phyloP scores from a whole-genome alignment of 2,888 invertebrate genomes.

The Oscheius sp. region DNA sequence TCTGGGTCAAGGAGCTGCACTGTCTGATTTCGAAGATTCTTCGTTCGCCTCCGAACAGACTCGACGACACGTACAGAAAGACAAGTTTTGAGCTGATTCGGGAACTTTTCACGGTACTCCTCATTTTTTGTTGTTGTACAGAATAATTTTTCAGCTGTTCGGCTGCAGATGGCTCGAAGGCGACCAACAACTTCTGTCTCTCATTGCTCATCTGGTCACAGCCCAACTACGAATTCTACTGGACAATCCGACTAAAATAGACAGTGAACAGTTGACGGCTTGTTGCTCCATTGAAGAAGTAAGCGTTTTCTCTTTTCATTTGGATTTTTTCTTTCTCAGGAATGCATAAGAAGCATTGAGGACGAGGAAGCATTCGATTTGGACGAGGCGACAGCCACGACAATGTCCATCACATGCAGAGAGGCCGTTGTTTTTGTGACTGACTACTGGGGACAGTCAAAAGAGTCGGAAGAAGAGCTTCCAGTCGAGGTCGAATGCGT shows the following conservation, averaged over 20 bases:
- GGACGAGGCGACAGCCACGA: conserved; percentile 14
- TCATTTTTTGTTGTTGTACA: neutral
- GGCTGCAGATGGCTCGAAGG: conserved; percentile 24
- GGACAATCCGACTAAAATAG: conserved; percentile 33
- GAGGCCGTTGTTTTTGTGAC: conserved; percentile 23
- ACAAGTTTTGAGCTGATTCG: conserved; percentile 10
- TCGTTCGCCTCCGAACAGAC: conserved; percentile 16
- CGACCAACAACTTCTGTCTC: conserved; percentile 25
- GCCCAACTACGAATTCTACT: conserved; percentile 33
- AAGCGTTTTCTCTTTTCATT: neutral
- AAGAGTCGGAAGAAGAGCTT: conserved; percentile 20
- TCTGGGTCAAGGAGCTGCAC: neutral
- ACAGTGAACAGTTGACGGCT: conserved; percentile 2
- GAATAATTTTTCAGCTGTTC: neutral
- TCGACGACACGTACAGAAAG: conserved; percentile 24
- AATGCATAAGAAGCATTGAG: conserved; percentile 15
- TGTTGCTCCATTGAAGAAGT: conserved; percentile 29
- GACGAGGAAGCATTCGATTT: conserved; percentile 24
- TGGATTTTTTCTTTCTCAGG: neutral
- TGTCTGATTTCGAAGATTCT: conserved; percentile 21
- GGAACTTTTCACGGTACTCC: conserved; percentile 9
- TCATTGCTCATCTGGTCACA: conserved; percentile 24
- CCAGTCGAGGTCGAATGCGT: conserved; percentile 19
- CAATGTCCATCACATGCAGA: conserved; percentile 21
- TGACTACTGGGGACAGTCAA: conserved; percentile 32